These are phyloP conservation scores for Apotomis betuletana DNA, from an alignment of 2,888 invertebrate species.

Conservation along the genomic window DNA sequence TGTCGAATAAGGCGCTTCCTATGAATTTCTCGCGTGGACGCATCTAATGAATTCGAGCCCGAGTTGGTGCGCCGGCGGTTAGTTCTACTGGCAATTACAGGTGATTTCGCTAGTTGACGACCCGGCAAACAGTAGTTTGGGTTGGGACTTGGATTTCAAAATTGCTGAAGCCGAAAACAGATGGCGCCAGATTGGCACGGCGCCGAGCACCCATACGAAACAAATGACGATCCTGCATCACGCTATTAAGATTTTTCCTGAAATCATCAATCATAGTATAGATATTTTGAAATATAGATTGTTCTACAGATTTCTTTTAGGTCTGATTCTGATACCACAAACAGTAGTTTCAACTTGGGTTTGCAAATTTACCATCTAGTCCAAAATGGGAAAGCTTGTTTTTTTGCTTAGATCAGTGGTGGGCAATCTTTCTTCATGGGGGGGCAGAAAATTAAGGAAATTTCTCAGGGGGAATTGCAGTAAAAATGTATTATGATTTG, in stretches of 20 bases:
- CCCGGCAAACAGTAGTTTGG: conserved; percentile 29
- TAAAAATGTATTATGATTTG: too few species aligned
- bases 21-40: conserved; percentile 39
- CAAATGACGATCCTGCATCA: too few species aligned
- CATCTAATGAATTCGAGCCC: conserved; percentile 39
- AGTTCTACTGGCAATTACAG: conserved; percentile 36
- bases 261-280: too few species aligned
- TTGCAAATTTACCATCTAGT: too few species aligned
- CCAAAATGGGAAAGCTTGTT: too few species aligned
- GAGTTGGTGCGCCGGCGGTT: conserved; percentile 37
- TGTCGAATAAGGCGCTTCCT: conserved; percentile 27
- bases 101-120: conserved; percentile 38
- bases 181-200: too few species aligned
- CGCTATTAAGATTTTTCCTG: too few species aligned
- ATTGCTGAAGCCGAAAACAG: neutral
- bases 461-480: too few species aligned
- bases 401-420: too few species aligned
- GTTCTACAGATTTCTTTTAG: neutral
- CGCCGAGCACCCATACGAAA: too few species aligned
- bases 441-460: too few species aligned
- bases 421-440: too few species aligned
- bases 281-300: neutral
- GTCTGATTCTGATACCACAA: neutral
- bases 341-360: neutral
- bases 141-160: conserved; percentile 21